Evolutionary conservation across 2,113 vertebrate genomes (phyloP).

Genomic region (Orcinus orca): DNA sequence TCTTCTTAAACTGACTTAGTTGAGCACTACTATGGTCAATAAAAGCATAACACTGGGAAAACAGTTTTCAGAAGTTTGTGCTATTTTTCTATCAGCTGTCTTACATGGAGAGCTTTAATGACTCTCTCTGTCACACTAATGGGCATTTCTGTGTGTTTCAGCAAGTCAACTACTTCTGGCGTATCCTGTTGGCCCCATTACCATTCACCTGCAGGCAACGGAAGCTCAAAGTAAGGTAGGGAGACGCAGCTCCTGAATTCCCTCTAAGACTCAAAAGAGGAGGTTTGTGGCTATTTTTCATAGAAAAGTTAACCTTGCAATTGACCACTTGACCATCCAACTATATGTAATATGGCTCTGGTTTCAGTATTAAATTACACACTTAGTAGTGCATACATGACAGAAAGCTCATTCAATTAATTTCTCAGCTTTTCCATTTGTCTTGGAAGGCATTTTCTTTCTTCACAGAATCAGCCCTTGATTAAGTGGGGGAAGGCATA

Average conservation of each 20-base stretch:
- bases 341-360: not conserved
- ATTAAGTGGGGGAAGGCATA: not conserved
- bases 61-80: not conserved
- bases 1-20: not conserved
- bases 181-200: not conserved
- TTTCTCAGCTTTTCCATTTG: slow-evolving; percentile 53
- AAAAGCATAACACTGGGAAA: not conserved
- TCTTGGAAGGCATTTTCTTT: slow-evolving; percentile 45
- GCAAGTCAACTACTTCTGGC: not conserved
- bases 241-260: not conserved
- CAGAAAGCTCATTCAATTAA: slow-evolving; percentile 57
- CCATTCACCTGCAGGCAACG: not conserved
- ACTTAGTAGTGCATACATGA: slow-evolving; percentile 36
- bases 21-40: not conserved
- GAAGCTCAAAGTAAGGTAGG: not conserved
- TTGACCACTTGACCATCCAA: slow-evolving; percentile 44
- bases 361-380: slow-evolving; percentile 50
- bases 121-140: not conserved
- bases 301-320: not conserved
- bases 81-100: not conserved
- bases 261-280: not conserved
- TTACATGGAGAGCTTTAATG: not conserved
- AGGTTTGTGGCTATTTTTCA: not conserved
- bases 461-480: not conserved
- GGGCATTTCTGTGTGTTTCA: slow-evolving; percentile 6